phyloP scores from a whole-genome alignment of 2,888 invertebrate species.

The Cenopis cana region DNA sequence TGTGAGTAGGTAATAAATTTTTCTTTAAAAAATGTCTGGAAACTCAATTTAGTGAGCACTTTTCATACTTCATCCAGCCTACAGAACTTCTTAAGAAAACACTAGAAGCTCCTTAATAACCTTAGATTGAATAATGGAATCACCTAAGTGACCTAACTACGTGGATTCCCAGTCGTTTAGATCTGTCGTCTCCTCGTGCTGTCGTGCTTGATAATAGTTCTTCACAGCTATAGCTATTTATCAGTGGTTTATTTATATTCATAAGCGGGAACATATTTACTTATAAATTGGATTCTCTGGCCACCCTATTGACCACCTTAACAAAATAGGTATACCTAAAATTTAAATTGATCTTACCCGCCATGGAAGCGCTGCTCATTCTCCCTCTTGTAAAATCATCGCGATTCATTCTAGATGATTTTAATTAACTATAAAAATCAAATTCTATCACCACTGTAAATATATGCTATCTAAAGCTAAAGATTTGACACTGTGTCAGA shows the following conservation, averaged over 20 bases:
- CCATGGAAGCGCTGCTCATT: constrained; percentile 84
- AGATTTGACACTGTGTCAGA: constrained; percentile 33
- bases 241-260: background rate
- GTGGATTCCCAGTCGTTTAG: background rate
- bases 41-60: too few species aligned
- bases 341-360: constrained; percentile 65
- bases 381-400: constrained; percentile 79
- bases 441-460: constrained; percentile 45
- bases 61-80: too few species aligned
- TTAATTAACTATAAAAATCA: constrained; percentile 46
- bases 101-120: background rate
- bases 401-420: constrained; percentile 65
- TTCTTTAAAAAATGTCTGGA: too few species aligned
- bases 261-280: background rate
- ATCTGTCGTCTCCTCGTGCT: background rate
- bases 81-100: background rate
- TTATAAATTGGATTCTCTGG: background rate
- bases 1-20: too few species aligned
- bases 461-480: constrained; percentile 20
- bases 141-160: background rate
- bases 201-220: too few species aligned
- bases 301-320: background rate
- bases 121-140: background rate
- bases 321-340: too few species aligned
- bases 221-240: background rate